phyloP scores from a whole-genome alignment of 2,113 vertebrate genomes.

The Silurus asotus region DNA sequence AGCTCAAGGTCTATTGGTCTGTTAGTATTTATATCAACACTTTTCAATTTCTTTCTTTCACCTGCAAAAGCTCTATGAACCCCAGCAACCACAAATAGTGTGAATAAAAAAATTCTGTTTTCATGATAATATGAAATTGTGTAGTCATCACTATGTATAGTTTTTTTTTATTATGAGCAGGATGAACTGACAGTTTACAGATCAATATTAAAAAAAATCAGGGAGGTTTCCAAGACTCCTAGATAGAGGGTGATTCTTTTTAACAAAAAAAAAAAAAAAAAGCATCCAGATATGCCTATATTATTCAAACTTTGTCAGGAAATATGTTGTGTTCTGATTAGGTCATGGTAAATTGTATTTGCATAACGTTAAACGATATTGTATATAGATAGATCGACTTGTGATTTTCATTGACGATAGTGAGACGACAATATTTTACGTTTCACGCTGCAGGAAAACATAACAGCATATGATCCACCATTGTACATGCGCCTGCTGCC shows the following conservation, averaged over 20 bases:
- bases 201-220: not conserved
- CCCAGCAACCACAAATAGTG: too few relatives aligned
- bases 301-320: not conserved
- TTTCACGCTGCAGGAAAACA: too few relatives aligned
- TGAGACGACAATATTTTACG: too few relatives aligned
- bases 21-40: not conserved
- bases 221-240: not conserved
- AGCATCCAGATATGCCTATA: not conserved
- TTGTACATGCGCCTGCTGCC: too few relatives aligned
- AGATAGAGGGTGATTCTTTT: not conserved
- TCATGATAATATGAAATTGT: slow-evolving; percentile 16
- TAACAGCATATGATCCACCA: too few relatives aligned
- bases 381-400: not conserved
- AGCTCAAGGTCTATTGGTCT: not conserved
- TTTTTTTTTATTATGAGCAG: not conserved
- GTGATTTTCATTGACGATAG: too few relatives aligned
- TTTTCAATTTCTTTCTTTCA: slow-evolving; percentile 35
- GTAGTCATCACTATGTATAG: not conserved
- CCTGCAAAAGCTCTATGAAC: not conserved
- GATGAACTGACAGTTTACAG: not conserved
- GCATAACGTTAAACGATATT: not conserved
- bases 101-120: slow-evolving; percentile 5
- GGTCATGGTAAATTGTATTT: not conserved
- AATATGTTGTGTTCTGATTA: not conserved
- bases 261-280: not conserved